Evolutionary conservation across 2,113 vertebrate species (phyloP).

Genomic region (Solea senegalensis): DNA sequence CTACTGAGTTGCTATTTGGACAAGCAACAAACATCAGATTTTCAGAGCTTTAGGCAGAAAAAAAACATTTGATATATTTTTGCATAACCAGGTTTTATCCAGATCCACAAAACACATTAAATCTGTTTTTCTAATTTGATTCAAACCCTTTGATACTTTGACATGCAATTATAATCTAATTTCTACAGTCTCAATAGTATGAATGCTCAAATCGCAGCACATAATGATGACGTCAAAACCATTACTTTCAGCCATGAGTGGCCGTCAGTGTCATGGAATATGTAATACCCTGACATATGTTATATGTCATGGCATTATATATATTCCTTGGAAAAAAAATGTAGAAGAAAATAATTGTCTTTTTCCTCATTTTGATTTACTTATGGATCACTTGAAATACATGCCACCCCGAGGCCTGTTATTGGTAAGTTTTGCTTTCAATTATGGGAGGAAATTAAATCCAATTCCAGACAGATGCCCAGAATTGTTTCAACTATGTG

Average conservation of each 20-base stretch:
- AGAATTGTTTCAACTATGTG: conserved; percentile 51
- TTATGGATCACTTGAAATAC: conserved; percentile 38
- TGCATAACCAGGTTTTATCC: no score
- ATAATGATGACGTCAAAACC: neutral
- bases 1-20: no score
- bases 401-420: conserved; percentile 30
- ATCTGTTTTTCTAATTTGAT: no score
- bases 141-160: no score
- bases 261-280: conserved; percentile 15
- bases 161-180: no score
- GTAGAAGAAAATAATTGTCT: conserved; percentile 26
- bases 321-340: conserved; percentile 37
- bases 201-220: no score
- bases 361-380: conserved; percentile 16
- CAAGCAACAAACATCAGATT: no score
- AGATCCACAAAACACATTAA: no score
- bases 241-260: conserved; percentile 2
- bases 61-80: no score
- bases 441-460: conserved; percentile 57
- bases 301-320: neutral
- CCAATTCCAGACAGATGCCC: conserved; percentile 54
- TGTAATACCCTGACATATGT: conserved; percentile 5
- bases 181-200: no score
- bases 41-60: no score
- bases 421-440: conserved; percentile 48